These are phyloP conservation scores for Microtus ochrogaster DNA, from an alignment of 2,113 vertebrate species.

Conservation along the genomic window DNA sequence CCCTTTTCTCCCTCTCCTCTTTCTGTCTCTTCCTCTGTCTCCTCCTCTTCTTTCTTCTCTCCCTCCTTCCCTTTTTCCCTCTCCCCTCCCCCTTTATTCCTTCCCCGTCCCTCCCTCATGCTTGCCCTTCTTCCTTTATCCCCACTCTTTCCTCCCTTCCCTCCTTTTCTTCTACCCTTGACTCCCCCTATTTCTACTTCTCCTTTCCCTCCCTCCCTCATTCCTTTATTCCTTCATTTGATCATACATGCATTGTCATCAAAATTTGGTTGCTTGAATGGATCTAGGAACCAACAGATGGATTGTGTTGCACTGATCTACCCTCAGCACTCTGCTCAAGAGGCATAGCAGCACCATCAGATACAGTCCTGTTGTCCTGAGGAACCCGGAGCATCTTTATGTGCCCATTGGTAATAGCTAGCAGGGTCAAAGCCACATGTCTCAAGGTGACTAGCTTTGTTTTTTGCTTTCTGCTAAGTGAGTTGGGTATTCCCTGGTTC, in stretches of 20 bases:
- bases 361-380: neutral
- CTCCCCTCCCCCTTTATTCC: too few species aligned
- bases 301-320: slow-evolving; percentile 34
- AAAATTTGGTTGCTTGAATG: neutral
- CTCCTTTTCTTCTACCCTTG: too few species aligned
- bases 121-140: neutral
- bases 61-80: neutral
- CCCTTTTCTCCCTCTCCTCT: rapidly evolving
- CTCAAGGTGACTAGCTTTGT: neutral
- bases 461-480: neutral
- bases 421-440: neutral
- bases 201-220: too few species aligned
- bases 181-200: neutral
- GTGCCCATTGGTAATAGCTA: neutral
- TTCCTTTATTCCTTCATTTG: slow-evolving; percentile 31
- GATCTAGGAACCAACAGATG: slow-evolving; percentile 10
- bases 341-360: neutral
- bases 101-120: neutral
- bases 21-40: neutral
- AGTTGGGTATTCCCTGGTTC: neutral
- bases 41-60: neutral
- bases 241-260: slow-evolving; percentile 17
- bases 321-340: slow-evolving; percentile 64
- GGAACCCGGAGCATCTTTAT: neutral
- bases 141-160: rapidly evolving